Conservation (phyloP, 2,797 vertebrate genomes). For the Ptychadena robeensis region DNA sequence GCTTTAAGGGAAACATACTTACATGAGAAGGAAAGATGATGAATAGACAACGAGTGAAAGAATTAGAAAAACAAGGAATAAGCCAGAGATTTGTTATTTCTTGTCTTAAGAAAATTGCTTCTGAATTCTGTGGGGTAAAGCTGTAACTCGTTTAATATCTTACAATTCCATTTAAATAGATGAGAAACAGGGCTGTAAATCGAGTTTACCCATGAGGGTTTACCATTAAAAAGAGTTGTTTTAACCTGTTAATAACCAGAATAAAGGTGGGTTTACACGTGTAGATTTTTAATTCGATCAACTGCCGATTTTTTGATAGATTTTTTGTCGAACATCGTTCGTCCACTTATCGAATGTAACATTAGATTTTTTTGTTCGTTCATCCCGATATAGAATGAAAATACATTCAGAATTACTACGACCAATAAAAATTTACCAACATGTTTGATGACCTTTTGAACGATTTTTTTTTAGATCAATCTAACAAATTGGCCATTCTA, state of each 20-base stretch:
- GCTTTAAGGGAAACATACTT: not conserved
- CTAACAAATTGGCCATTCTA: too few relatives aligned
- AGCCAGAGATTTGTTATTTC: slow-evolving; percentile 11
- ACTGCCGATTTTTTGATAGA: too few relatives aligned
- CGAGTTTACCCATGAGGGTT: not conserved
- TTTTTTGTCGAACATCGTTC: too few relatives aligned
- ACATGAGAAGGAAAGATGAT: not conserved
- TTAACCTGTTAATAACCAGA: slow-evolving; percentile 29
- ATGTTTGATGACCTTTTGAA: too few relatives aligned
- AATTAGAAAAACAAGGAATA: not conserved
- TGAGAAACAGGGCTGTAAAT: slow-evolving; percentile 1
- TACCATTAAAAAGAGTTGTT: not conserved
- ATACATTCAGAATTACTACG: too few relatives aligned
- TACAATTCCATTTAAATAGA: slow-evolving; percentile 19
- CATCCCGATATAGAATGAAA: too few relatives aligned
- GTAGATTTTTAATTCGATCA: too few relatives aligned
- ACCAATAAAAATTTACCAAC: too few relatives aligned
- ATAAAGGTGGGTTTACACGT: not conserved
- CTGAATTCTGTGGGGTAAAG: slow-evolving; percentile 38
- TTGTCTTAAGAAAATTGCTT: slow-evolving; percentile 36
- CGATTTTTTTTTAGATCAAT: too few relatives aligned
- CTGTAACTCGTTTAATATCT: slow-evolving; percentile 23
- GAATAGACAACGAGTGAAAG: not conserved
- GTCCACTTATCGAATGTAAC: too few relatives aligned
- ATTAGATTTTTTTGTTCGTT: too few relatives aligned